phyloP scores from a whole-genome alignment of 1,140 invertebrate species.

The Pollicipes pollicipes region DNA sequence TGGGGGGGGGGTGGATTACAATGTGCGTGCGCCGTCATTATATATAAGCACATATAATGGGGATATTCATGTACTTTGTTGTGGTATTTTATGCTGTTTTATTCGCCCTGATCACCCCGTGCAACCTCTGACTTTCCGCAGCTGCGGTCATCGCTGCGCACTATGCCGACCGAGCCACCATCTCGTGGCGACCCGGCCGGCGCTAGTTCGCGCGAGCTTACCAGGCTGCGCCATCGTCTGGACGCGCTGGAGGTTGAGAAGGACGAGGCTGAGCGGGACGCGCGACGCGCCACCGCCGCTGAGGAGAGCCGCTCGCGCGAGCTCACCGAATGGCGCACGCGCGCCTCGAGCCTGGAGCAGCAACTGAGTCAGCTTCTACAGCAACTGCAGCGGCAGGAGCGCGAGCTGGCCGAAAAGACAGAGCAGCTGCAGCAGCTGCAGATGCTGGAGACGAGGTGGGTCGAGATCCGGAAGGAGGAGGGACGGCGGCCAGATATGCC shows the following conservation, averaged over 20 bases:
- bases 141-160: background rate
- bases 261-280: background rate
- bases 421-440: background rate
- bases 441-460: background rate
- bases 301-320: background rate
- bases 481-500: no score
- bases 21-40: no score
- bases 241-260: background rate
- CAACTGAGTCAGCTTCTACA: background rate
- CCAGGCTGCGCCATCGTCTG: background rate
- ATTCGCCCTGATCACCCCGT: no score
- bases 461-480: no score
- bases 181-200: background rate
- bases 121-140: no score
- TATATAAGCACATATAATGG: no score
- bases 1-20: no score
- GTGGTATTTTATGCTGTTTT: no score
- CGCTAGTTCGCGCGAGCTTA: no score
- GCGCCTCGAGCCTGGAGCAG: background rate
- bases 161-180: background rate
- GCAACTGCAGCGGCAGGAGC: background rate
- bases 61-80: no score
- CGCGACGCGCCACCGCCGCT: no score
- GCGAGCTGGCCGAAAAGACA: background rate
- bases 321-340: background rate